Evolutionary conservation across 1,140 invertebrate species (phyloP).

Genomic region (Brachionus rubens): DNA sequence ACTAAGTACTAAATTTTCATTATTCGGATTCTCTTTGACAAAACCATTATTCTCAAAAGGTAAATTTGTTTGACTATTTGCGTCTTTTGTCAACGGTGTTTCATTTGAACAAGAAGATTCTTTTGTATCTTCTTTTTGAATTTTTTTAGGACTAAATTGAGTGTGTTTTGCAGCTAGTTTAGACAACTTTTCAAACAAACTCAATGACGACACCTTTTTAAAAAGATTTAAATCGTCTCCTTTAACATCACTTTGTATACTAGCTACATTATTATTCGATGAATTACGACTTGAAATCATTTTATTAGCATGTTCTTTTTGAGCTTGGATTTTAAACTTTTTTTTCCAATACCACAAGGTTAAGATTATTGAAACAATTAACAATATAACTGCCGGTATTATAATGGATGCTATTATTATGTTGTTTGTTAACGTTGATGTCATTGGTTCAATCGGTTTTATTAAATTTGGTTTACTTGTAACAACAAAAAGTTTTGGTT

Average conservation of each 20-base stretch:
- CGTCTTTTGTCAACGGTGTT: not conserved
- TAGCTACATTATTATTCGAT: not conserved
- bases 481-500: constrained; percentile 34
- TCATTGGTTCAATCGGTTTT: not conserved
- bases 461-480: constrained; percentile 39
- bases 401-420: constrained; percentile 24
- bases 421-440: not conserved
- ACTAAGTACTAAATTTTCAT: not conserved
- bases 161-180: not conserved
- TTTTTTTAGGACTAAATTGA: not conserved
- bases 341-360: constrained; percentile 36
- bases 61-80: not conserved
- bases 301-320: constrained; percentile 3
- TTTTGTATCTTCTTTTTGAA: constrained; percentile 30
- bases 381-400: constrained; percentile 2
- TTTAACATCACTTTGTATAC: not conserved
- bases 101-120: not conserved
- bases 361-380: constrained; percentile 26
- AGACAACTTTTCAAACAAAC: not conserved
- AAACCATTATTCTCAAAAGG: constrained; percentile 21
- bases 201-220: constrained; percentile 16
- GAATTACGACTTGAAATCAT: constrained; percentile 3
- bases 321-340: constrained; percentile 23
- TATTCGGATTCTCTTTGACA: constrained; percentile 3
- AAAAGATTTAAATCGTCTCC: not conserved